phyloP scores from a whole-genome alignment of 2,113 vertebrate species.

The Nycticorax nycticorax region DNA sequence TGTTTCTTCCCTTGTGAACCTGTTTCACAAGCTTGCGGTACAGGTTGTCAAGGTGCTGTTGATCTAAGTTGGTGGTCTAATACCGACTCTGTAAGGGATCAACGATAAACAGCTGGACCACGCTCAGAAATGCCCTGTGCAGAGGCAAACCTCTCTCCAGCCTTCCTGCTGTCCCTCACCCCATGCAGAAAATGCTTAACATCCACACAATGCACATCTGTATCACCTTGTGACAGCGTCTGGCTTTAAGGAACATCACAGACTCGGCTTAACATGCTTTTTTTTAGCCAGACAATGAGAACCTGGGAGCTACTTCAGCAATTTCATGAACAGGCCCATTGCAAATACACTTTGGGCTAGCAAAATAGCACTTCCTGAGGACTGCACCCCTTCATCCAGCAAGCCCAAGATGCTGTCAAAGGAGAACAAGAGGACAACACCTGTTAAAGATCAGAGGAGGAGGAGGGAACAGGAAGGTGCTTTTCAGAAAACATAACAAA shows the following conservation, averaged over 20 bases:
- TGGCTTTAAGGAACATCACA: neutral
- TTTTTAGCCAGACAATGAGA: rapidly evolving
- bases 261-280: neutral
- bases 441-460: neutral
- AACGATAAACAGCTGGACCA: neutral
- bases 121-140: neutral
- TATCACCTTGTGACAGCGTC: neutral
- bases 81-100: neutral
- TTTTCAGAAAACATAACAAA: neutral
- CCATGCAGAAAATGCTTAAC: neutral
- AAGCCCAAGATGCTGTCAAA: neutral
- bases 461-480: neutral
- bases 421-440: neutral
- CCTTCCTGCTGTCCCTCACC: neutral
- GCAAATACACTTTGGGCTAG: neutral
- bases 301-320: neutral
- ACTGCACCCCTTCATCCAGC: neutral
- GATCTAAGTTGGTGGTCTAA: neutral
- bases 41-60: neutral
- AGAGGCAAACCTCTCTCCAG: neutral
- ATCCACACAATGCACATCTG: neutral
- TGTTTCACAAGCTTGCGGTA: neutral
- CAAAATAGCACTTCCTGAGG: neutral
- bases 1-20: neutral
- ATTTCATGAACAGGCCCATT: neutral